Conservation (phyloP, 2,797 vertebrate genomes). For the Pseudochromis fuscus region DNA sequence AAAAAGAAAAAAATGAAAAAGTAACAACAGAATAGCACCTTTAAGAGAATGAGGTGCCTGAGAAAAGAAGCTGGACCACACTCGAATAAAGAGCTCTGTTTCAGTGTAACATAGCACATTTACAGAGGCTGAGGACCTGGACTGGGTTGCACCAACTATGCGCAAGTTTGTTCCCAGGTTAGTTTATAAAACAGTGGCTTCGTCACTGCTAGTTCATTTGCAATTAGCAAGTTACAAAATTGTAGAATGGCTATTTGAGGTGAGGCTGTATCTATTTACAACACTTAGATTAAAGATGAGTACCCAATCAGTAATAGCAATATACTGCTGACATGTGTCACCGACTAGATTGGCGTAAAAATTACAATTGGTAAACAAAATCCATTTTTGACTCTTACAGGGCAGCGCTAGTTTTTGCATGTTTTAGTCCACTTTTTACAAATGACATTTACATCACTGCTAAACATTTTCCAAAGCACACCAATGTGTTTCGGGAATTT, state of each 20-base stretch:
- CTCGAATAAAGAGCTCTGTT: slow-evolving; percentile 66
- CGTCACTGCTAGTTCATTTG: slow-evolving; percentile 59
- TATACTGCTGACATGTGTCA: slow-evolving; percentile 30
- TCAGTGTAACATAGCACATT: slow-evolving; percentile 74
- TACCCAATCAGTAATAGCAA: slow-evolving; percentile 38
- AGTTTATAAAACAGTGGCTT: slow-evolving; percentile 52
- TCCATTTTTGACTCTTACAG: slow-evolving; percentile 52
- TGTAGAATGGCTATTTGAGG: slow-evolving; percentile 27
- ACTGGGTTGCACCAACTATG: slow-evolving; percentile 78
- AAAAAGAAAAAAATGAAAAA: slow-evolving; percentile 59
- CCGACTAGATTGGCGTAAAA: slow-evolving; percentile 38
- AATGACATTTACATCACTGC: slow-evolving; percentile 12
- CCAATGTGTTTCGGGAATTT: slow-evolving; percentile 1
- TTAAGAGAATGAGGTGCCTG: slow-evolving; percentile 53
- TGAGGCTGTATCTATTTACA: slow-evolving; percentile 37
- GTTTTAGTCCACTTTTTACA: slow-evolving; percentile 56
- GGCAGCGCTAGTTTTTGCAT: slow-evolving; percentile 38
- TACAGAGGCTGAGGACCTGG: slow-evolving; percentile 63
- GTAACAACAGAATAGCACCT: slow-evolving; percentile 61
- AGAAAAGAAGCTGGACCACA: slow-evolving; percentile 64
- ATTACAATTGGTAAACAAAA: slow-evolving; percentile 23
- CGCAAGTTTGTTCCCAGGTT: slow-evolving; percentile 77
- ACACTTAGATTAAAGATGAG: slow-evolving; percentile 35
- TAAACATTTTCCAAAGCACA: slow-evolving; percentile 25
- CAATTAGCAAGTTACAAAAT: slow-evolving; percentile 55